Percentiles rank a stretch among this genome's conserved stretches.
Conservation (phyloP, 2,113 vertebrate genomes). For the Spea multiplicata region DNA sequence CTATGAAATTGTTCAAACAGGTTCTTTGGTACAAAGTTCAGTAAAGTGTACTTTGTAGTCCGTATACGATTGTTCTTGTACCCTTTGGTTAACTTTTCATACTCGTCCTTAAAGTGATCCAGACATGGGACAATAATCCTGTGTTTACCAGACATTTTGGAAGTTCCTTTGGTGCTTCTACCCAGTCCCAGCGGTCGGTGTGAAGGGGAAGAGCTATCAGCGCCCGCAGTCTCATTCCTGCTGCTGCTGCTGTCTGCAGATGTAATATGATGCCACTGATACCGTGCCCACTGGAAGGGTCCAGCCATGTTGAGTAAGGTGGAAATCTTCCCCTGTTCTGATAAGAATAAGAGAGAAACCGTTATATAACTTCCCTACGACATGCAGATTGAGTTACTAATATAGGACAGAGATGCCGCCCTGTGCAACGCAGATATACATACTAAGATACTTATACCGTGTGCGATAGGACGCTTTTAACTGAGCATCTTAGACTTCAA, state of each 20-base stretch:
- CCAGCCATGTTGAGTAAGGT: conserved; percentile 59
- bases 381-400: too few relatives aligned
- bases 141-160: conserved; percentile 63
- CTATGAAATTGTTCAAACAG: conserved; percentile 97
- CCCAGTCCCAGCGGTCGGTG: conserved; percentile 21
- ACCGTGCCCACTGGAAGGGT: conserved; percentile 69
- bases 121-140: conserved; percentile 76
- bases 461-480: too few relatives aligned
- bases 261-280: conserved; percentile 65
- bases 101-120: conserved; percentile 72
- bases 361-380: not conserved
- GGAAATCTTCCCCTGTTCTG: conserved; percentile 40
- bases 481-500: too few relatives aligned
- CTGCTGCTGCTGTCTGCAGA: conserved; percentile 50
- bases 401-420: too few relatives aligned
- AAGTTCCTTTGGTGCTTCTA: conserved; percentile 32
- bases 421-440: too few relatives aligned
- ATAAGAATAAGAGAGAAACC: not conserved
- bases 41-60: conserved; percentile 89
- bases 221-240: conserved; percentile 32
- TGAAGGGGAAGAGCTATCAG: not conserved
- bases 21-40: conserved; percentile 92
- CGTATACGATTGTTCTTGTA: conserved; percentile 83
- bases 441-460: too few relatives aligned
- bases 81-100: conserved; percentile 67